phyloP scores from a whole-genome alignment of 1,140 invertebrate genomes.

The Penaeus indicus region DNA sequence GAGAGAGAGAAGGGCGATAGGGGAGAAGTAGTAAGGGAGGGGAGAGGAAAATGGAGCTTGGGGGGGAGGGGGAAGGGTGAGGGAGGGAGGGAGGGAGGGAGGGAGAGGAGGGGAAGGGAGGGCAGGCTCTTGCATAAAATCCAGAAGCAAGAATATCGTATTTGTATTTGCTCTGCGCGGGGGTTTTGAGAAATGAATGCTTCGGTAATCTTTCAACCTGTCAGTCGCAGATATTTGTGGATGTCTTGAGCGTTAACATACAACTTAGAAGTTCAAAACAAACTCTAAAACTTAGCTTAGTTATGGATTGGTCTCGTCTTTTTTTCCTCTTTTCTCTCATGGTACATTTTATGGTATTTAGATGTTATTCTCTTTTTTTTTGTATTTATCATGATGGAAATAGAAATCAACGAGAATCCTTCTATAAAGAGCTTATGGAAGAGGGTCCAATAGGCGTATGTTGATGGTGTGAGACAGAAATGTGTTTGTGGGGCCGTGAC shows the following conservation, averaged over 20 bases:
- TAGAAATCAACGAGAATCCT: too few species aligned
- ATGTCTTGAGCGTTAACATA: constrained; percentile 5
- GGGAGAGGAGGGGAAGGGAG: not conserved
- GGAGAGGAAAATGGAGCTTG: not conserved
- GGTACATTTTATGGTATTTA: too few species aligned
- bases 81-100: not conserved
- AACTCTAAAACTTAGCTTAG: not conserved
- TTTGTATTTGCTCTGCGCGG: not conserved
- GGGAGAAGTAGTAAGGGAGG: not conserved
- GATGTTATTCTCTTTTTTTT: too few species aligned
- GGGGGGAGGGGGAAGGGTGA: not conserved
- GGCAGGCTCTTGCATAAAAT: not conserved
- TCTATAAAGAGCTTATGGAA: too few species aligned
- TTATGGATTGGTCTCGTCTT: not conserved
- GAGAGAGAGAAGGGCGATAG: not conserved
- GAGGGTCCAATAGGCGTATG: too few species aligned
- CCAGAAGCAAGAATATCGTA: too few species aligned
- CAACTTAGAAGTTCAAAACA: not conserved
- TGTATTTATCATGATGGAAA: too few species aligned
- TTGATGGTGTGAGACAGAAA: too few species aligned
- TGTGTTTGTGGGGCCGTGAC: too few species aligned
- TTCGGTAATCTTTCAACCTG: constrained; percentile 27
- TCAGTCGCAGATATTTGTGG: constrained; percentile 25
- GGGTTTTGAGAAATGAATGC: constrained; percentile 24
- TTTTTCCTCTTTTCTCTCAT: not conserved